Evolutionary conservation across 2,113 vertebrate species (phyloP), one percentile per base, ranked within the genome.

Genomic region (Menidia beryllina): DNA sequence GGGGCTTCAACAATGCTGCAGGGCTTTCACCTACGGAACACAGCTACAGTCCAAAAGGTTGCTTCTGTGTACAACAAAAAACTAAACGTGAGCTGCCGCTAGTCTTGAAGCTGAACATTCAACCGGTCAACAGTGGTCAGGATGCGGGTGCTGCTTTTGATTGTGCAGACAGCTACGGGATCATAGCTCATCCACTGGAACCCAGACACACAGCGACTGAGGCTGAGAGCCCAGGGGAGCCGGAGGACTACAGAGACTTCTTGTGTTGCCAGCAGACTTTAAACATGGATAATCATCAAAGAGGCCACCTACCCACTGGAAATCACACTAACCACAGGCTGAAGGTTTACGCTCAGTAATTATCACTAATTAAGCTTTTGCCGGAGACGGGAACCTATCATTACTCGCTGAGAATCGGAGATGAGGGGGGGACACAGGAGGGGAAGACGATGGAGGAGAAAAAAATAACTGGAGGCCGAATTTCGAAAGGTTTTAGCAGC

Each of bases 351-450:
- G 43, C 87, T 77, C 72, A 79, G 80, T 86, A 84, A 90, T 92
- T 87, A 86, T 63, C 85, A 68, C 72, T 91, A 88, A 92, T 88
- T 88, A 82, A 85, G 85, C 84, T 89, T 81, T 83, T 65, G 58
- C 82, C 73, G 54, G 75, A 63, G 78, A 52, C 55, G 65, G 77
- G 41, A 86, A 64, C 51, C 71, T 74, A 62, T 87, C 69, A 89
- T 90, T 91, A 90, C 66, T 77, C 20, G 34, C 67, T 55, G 65
- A 69, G 85, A 51, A 66, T 53, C n/a, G 6, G 14, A 47, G 71
- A 53, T 51, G 48, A 49, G 65, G 66, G 75, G 10, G 25, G 49
- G 10, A 69, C 55, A 47, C 56, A 38, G 12, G 25, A 38, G 23
- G 24, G 47, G 13, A 45, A 69, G 43, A 21, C 11, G 23, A 50